phyloP scores from a whole-genome alignment of 2,797 vertebrate species.

The Alca torda region DNA sequence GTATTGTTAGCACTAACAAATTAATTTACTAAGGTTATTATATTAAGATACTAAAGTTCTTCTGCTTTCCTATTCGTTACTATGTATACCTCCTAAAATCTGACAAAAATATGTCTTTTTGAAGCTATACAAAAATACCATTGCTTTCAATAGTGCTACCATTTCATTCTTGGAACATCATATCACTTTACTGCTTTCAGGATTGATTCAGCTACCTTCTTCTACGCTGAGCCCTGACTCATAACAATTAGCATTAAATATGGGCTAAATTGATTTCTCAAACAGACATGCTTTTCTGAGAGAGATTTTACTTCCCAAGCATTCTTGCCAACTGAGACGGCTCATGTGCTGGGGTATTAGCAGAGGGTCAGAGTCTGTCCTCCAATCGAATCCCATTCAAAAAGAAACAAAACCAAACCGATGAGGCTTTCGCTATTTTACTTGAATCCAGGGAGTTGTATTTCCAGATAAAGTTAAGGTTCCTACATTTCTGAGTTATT shows the following conservation, averaged over 20 bases:
- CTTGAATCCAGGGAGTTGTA: neutral
- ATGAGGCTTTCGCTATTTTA: neutral
- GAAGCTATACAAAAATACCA: neutral
- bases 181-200: neutral
- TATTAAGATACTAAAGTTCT: neutral
- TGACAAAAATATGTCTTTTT: neutral
- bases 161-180: conserved; percentile 6
- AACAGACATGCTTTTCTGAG: neutral
- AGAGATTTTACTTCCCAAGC: neutral
- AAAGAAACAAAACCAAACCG: neutral
- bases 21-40: neutral
- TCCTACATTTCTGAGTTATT: conserved; percentile 41
- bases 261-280: conserved; percentile 8
- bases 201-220: neutral
- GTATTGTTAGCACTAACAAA: neutral
- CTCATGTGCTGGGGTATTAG: neutral
- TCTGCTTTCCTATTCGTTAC: neutral
- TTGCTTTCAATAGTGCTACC: neutral
- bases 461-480: conserved; percentile 18
- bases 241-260: conserved; percentile 26
- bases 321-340: neutral
- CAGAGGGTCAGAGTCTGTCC: neutral
- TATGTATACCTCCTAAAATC: neutral
- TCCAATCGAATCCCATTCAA: neutral
- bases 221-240: neutral